Percentiles rank a stretch among this genome's conserved stretches.
These are phyloP conservation scores for Sciaenops ocellatus DNA, from an alignment of 2,797 vertebrate species.

Conservation along the genomic window DNA sequence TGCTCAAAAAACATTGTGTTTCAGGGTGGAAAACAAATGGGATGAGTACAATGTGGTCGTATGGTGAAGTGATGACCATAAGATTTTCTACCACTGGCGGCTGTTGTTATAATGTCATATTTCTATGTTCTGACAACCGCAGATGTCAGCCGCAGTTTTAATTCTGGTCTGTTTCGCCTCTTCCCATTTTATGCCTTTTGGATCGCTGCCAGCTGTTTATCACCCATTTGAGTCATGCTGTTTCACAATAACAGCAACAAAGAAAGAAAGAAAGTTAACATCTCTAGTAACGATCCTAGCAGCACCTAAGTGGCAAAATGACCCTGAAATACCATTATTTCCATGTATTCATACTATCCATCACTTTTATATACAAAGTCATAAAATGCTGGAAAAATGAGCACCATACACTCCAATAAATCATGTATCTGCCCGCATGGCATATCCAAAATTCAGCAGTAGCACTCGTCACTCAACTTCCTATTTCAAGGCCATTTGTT, in stretches of 20 bases:
- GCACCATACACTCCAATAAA: conserved; percentile 15
- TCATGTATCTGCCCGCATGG: conserved; percentile 1
- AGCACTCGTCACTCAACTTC: conserved; percentile 34
- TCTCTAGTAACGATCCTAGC: conserved; percentile 25
- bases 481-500: conserved; percentile 47
- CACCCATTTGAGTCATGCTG: conserved; percentile 28
- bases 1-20: conserved; percentile 67
- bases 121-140: conserved; percentile 41
- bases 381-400: conserved; percentile 30
- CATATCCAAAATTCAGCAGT: conserved; percentile 14
- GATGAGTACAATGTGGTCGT: conserved; percentile 68
- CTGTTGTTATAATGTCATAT: conserved; percentile 50
- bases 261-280: conserved; percentile 41
- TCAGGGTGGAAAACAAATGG: conserved; percentile 75
- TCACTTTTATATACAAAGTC: conserved; percentile 13
- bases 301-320: conserved; percentile 49
- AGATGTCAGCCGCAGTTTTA: conserved; percentile 25
- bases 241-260: conserved; percentile 61
- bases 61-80: conserved; percentile 55
- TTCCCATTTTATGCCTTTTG: conserved; percentile 54
- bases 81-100: conserved; percentile 36
- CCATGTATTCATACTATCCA: conserved; percentile 5
- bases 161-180: conserved; percentile 39
- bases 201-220: conserved; percentile 60
- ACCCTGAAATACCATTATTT: conserved; percentile 30